A percentile compares a stretch with the other conserved stretches of the same genome.
phyloP scores from a whole-genome alignment of 2,888 invertebrate genomes.

The Oscheius myriophilus region DNA sequence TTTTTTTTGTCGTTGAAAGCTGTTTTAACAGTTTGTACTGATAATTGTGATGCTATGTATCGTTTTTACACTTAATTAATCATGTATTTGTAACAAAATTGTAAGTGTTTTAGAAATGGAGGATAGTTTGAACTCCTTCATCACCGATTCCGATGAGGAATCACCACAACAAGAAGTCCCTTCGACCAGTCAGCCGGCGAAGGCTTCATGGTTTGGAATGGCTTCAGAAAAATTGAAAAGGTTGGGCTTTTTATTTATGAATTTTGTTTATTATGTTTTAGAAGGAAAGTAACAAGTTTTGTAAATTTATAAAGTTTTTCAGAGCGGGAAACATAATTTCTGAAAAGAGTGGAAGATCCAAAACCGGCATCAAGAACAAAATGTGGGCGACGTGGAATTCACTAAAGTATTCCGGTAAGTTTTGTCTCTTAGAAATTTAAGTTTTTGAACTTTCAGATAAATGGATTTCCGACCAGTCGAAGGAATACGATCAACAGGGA shows the following conservation, averaged over 20 bases:
- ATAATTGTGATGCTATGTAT: too few relatives aligned
- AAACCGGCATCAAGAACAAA: constrained; percentile 36
- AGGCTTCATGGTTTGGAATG: constrained; percentile 14
- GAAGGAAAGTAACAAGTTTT: too few relatives aligned
- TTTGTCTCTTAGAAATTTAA: neutral
- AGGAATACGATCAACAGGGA: constrained; percentile 43
- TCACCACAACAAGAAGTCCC: neutral
- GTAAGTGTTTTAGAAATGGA: too few relatives aligned
- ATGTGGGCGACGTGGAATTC: constrained; percentile 53
- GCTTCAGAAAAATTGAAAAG: constrained; percentile 22
- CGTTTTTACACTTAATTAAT: too few relatives aligned
- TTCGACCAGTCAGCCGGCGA: too few relatives aligned
- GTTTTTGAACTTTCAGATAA: constrained; percentile 26
- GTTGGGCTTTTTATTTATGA: constrained; percentile 1
- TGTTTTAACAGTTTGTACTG: too few relatives aligned
- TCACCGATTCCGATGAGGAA: constrained; percentile 12
- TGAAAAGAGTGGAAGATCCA: constrained; percentile 13
- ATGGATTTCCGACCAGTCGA: constrained; percentile 47
- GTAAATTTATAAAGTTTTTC: neutral
- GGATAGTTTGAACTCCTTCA: constrained; percentile 19
- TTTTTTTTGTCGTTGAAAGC: too few relatives aligned
- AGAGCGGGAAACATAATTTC: constrained; percentile 24
- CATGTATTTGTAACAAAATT: too few relatives aligned
- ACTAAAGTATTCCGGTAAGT: constrained; percentile 49
- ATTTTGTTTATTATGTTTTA: too few relatives aligned